Evolutionary conservation across 2,888 invertebrate species (phyloP).

Genomic region (Colletes collaris): DNA sequence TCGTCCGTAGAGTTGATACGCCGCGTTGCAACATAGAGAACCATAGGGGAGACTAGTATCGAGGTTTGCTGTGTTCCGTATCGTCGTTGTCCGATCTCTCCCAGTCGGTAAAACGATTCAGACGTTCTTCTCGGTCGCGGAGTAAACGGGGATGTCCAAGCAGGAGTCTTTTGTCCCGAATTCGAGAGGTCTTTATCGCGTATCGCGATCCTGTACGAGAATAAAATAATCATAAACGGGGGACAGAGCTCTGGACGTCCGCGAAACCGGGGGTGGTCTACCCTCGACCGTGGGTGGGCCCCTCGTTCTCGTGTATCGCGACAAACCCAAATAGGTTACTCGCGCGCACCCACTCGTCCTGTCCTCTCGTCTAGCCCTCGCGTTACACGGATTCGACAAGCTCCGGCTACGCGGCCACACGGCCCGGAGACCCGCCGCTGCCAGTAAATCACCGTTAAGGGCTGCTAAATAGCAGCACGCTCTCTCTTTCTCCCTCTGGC

Average conservation of each 20-base stretch:
- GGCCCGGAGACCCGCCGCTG: conserved; percentile 40
- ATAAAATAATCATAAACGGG: conserved; percentile 70
- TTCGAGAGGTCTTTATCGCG: not conserved
- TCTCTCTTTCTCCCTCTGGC: conserved; percentile 55
- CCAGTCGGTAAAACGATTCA: no score
- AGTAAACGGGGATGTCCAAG: no score
- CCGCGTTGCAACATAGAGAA: no score
- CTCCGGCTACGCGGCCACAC: conserved; percentile 63
- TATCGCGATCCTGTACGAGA: conserved; percentile 13
- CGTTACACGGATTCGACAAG: conserved; percentile 69
- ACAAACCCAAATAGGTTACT: conserved; percentile 61
- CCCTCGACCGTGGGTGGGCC: conserved; percentile 73
- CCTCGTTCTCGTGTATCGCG: conserved; percentile 58
- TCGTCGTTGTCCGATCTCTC: no score
- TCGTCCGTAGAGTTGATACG: no score
- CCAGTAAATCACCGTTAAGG: conserved; percentile 81
- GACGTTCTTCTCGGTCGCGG: no score
- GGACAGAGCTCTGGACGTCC: conserved; percentile 42
- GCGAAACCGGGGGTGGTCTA: conserved; percentile 66
- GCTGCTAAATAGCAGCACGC: conserved; percentile 80
- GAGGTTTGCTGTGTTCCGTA: no score
- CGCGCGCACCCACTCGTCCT: conserved; percentile 44
- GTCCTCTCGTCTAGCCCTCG: conserved; percentile 62
- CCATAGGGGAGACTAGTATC: no score
- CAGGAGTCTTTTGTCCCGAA: not conserved